Base-by-base conservation (phyloP, 1,140 invertebrate genomes). In the Bombus affinis region DNA sequence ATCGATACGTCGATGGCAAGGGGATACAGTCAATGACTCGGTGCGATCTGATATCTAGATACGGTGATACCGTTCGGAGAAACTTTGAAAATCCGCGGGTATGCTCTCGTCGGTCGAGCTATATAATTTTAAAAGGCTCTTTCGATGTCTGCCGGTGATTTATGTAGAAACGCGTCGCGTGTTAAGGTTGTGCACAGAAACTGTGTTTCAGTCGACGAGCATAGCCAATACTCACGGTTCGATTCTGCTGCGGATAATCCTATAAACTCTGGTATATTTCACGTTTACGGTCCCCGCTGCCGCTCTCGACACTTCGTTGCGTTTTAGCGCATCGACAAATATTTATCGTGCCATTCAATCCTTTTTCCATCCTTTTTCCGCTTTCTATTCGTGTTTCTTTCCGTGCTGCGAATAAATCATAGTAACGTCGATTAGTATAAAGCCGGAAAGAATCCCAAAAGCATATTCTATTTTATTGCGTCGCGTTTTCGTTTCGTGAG, bases 41-140 rank as follows among this genome's bases (percentile, higher is more conserved):
- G 77, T 15, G 32, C 79, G 88, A 90, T 89, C 72, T 42, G 88
- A 81, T 76, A 86, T 84, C 80, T 53, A 83, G 85, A 89, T 89
- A 86, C 68, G 62, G 42, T 42, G 87, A 88, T 89, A 89, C 85
- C 82, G 83, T 62, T 83, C 44, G 53, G 57, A 88, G 86, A 72
- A 87, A 86, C 59, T 86, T 87, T 81, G 83, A 86, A 90, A 90
- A 90, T 90, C 76, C 86, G 62, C 86, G 79, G 37, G 62, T 74
- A 68, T 9, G 53, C 53, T 85, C 15, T 9, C 28, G 81, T 44
- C 65, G 88, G 66, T 47, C n/a, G 83, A 83, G 76, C 85, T 66
- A 74, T 90, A 85, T 90, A 90, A 86, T 90, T 90, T 90, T 86
- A 90, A 90, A 90, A 90, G 89, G 80, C 77, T 88, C 71, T 83